Conservation (phyloP, 2,888 invertebrate species). For the Pristionchus maxplancki region DNA sequence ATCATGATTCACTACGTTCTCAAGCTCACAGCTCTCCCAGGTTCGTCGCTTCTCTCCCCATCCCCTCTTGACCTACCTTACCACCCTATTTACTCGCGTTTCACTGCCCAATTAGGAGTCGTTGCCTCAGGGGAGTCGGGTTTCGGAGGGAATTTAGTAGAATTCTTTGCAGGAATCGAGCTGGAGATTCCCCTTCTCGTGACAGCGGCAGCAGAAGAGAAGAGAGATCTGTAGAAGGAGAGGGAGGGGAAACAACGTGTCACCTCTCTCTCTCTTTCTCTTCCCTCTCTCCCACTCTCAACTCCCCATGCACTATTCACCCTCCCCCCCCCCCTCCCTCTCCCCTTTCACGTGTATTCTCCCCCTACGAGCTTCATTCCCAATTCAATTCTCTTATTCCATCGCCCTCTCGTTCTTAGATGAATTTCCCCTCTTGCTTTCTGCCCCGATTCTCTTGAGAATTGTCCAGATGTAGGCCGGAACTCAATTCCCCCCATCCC, state of each 20-base stretch:
- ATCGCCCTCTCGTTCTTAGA: not conserved
- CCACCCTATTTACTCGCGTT: not conserved
- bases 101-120: not conserved
- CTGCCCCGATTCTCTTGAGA: not conserved
- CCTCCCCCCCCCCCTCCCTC: not conserved
- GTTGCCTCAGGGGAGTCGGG: not conserved
- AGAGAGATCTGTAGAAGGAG: not conserved
- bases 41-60: slow-evolving; percentile 52
- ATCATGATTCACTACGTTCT: slow-evolving; percentile 74
- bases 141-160: not conserved
- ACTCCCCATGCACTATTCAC: not conserved
- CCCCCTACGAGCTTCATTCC: slow-evolving; percentile 37
- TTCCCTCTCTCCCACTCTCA: not conserved
- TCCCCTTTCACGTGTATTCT: slow-evolving; percentile 27
- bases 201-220: slow-evolving; percentile 54
- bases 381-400: slow-evolving; percentile 29
- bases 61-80: not conserved
- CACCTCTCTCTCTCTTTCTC: slow-evolving; percentile 13
- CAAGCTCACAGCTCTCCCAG: slow-evolving; percentile 71
- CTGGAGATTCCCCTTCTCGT: slow-evolving; percentile 74
- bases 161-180: slow-evolving; percentile 70
- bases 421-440: not conserved
- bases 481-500: not conserved
- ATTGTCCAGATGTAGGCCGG: not conserved
- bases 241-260: not conserved